Evolutionary conservation across 2,888 invertebrate species (phyloP).

Genomic region (Copidosoma aretas): DNA sequence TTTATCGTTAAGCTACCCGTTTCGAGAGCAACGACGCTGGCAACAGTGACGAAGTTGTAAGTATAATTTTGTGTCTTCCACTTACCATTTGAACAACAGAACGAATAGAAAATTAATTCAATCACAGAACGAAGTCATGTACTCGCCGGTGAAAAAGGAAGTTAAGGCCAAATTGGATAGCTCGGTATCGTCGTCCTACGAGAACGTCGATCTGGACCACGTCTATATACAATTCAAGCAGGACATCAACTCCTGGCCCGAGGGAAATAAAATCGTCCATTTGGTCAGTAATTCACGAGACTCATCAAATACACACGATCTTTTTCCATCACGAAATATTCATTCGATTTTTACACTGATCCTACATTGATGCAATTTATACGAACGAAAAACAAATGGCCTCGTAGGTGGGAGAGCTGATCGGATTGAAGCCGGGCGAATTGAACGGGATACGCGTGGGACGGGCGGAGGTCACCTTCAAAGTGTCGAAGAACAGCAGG

Average conservation of each 20-base stretch:
- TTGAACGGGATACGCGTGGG: constrained; percentile 76
- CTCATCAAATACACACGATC: too few species aligned
- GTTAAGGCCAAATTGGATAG: constrained; percentile 23
- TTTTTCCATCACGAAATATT: too few species aligned
- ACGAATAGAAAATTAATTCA: background rate
- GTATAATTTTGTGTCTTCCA: background rate
- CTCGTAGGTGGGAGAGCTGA: background rate
- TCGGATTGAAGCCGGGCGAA: constrained; percentile 71
- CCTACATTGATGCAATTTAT: too few species aligned
- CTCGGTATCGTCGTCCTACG: constrained; percentile 40
- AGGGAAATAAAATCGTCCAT: constrained; percentile 76
- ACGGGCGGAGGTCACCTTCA: constrained; percentile 78
- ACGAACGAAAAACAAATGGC: background rate
- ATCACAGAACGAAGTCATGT: constrained; percentile 40
- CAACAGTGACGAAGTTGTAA: constrained; percentile 16
- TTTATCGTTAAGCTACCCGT: constrained; percentile 11
- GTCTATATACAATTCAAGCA: constrained; percentile 80
- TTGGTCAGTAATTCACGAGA: constrained; percentile 42
- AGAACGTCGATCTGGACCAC: constrained; percentile 76
- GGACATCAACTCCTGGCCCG: constrained; percentile 69
- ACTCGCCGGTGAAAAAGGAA: constrained; percentile 52
- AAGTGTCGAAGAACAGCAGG: constrained; percentile 70
- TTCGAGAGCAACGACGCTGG: constrained; percentile 15
- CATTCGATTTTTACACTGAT: too few species aligned
- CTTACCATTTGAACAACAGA: background rate